Evolutionary conservation across 2,113 vertebrate genomes (phyloP).

Genomic region (Clinocottus analis): DNA sequence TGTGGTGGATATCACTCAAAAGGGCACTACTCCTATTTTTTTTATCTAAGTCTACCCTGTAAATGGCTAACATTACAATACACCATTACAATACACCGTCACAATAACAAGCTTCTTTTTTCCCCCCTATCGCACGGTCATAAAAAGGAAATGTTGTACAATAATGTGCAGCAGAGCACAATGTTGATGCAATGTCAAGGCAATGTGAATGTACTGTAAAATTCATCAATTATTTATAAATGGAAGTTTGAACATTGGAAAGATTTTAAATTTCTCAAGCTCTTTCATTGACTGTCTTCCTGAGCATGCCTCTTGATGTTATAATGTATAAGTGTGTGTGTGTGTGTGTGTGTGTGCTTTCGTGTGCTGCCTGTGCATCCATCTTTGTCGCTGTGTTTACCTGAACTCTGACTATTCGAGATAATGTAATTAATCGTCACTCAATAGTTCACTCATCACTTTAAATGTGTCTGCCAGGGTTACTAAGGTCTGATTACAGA

Average conservation of each 20-base stretch:
- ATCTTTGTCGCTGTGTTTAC: conserved; percentile 41
- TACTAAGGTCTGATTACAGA: conserved; percentile 57
- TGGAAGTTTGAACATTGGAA: conserved; percentile 75
- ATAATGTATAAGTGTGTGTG: conserved; percentile 33
- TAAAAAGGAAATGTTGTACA: conserved; percentile 57
- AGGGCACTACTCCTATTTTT: conserved; percentile 5
- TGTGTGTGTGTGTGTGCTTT: conserved; percentile 21
- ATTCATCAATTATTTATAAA: conserved; percentile 72
- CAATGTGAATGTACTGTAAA: conserved; percentile 73
- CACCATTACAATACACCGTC: neutral
- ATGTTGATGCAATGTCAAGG: conserved; percentile 71
- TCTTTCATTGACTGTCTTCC: conserved; percentile 57
- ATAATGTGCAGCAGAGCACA: conserved; percentile 63
- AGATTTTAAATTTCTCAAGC: conserved; percentile 72
- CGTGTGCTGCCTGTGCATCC: neutral
- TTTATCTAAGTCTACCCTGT: conserved; percentile 10
- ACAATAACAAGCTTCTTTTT: neutral
- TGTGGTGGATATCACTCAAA: conserved; percentile 32
- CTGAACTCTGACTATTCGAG: conserved; percentile 34
- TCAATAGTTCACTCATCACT: conserved; percentile 56
- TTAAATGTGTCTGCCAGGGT: conserved; percentile 43
- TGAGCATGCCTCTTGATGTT: conserved; percentile 33
- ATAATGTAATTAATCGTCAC: conserved; percentile 58
- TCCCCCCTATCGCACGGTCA: conserved; percentile 15
- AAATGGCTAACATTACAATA: conserved; percentile 13